Percentiles rank a stretch among this genome's conserved stretches.
Evolutionary conservation across 2,888 invertebrate species (phyloP).

Genomic region (Drosophila emarginata): DNA sequence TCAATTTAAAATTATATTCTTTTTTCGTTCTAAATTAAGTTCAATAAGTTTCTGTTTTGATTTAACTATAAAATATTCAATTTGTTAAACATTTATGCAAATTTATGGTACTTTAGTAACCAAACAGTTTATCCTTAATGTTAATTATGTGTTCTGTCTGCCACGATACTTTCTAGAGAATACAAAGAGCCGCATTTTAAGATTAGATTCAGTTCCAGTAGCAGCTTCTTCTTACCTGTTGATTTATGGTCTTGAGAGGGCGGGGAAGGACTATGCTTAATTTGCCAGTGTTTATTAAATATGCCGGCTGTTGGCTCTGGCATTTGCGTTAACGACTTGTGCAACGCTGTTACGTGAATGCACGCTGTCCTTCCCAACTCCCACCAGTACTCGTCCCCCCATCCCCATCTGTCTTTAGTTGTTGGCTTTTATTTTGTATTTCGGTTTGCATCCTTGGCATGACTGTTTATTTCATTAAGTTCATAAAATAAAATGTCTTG

Average conservation of each 20-base stretch:
- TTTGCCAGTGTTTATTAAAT: slow-evolving; percentile 69
- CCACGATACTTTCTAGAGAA: slow-evolving; percentile 19
- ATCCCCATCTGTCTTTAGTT: background rate
- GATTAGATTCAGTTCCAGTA: background rate
- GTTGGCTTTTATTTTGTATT: slow-evolving; percentile 4
- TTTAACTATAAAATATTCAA: background rate
- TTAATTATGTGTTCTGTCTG: slow-evolving; percentile 63
- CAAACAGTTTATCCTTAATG: slow-evolving; percentile 57
- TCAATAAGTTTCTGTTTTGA: background rate
- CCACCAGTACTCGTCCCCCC: background rate
- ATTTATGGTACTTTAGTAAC: slow-evolving; percentile 32
- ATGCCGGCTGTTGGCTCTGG: slow-evolving; percentile 36
- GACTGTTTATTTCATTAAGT: slow-evolving; percentile 67
- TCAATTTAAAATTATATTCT: too few relatives aligned
- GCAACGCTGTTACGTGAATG: slow-evolving; percentile 61
- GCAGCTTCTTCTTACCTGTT: slow-evolving; percentile 59
- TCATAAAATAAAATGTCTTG: slow-evolving; percentile 48
- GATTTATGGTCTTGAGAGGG: slow-evolving; percentile 54
- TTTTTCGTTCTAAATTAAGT: background rate
- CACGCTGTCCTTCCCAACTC: slow-evolving; percentile 15
- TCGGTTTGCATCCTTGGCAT: slow-evolving; percentile 51
- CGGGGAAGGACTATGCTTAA: slow-evolving; percentile 47
- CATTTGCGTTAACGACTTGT: slow-evolving; percentile 24
- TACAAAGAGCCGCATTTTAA: slow-evolving; percentile 18
- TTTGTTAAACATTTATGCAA: background rate